A percentile compares a stretch with the other conserved stretches of the same genome.
Conservation (phyloP, 2,888 invertebrate genomes). For the Ophioninae sp. region DNA sequence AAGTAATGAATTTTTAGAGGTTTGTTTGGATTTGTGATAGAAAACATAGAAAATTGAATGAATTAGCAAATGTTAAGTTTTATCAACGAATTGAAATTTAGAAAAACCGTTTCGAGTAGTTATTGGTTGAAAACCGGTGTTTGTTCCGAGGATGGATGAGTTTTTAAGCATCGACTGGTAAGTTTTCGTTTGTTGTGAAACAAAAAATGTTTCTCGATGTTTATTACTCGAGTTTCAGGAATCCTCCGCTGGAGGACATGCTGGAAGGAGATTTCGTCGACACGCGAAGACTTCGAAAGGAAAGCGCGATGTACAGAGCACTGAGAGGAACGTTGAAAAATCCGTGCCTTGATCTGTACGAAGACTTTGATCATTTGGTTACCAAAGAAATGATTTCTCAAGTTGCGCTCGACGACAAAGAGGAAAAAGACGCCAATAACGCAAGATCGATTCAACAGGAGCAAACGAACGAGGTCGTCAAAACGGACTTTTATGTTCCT, state of each 20-base stretch:
- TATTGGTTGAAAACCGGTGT: not conserved
- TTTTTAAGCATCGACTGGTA: slow-evolving; percentile 74
- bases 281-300: slow-evolving; percentile 69
- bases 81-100: not conserved
- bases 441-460: not conserved
- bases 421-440: not conserved
- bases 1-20: too few species aligned
- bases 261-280: slow-evolving; percentile 73
- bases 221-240: slow-evolving; percentile 65
- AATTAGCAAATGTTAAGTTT: not conserved
- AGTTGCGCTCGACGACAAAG: not conserved
- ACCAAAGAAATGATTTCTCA: slow-evolving; percentile 47
- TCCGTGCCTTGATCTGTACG: slow-evolving; percentile 70
- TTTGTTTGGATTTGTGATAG: too few species aligned
- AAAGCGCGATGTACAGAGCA: slow-evolving; percentile 73
- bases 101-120: not conserved
- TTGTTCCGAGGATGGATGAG: slow-evolving; percentile 68
- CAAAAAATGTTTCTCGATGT: not conserved
- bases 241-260: slow-evolving; percentile 72
- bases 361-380: slow-evolving; percentile 63
- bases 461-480: not conserved
- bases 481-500: slow-evolving; percentile 65
- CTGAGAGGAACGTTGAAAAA: slow-evolving; percentile 70
- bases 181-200: slow-evolving; percentile 25
- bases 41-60: too few species aligned